phyloP scores from a whole-genome alignment of 2,888 invertebrate genomes.

The Epirrita christyi region DNA sequence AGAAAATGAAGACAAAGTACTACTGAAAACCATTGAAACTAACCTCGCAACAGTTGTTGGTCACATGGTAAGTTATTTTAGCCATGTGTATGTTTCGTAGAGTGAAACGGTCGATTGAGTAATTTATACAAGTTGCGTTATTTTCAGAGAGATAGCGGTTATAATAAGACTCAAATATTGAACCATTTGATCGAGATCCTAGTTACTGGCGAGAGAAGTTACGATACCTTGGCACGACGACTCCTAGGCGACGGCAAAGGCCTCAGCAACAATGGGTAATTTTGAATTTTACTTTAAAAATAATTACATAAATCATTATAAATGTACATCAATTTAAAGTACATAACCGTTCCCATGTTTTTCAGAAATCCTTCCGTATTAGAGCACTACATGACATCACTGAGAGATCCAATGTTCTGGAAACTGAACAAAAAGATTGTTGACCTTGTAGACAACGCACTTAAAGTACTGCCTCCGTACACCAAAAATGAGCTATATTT shows the following conservation, averaged over 20 bases:
- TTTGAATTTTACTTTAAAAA: slow-evolving; percentile 29
- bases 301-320: slow-evolving; percentile 1
- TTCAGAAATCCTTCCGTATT: slow-evolving; percentile 66
- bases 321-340: background rate
- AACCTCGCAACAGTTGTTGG: slow-evolving; percentile 57
- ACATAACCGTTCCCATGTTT: slow-evolving; percentile 26
- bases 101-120: background rate
- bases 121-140: slow-evolving; percentile 36
- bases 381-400: slow-evolving; percentile 83
- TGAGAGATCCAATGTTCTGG: slow-evolving; percentile 90
- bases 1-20: slow-evolving; percentile 56
- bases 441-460: slow-evolving; percentile 83
- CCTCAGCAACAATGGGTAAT: slow-evolving; percentile 56
- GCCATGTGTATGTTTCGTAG: background rate
- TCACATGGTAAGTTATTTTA: slow-evolving; percentile 63
- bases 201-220: slow-evolving; percentile 66
- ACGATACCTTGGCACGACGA: slow-evolving; percentile 61
- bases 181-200: slow-evolving; percentile 72
- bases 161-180: slow-evolving; percentile 69
- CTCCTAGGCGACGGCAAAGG: slow-evolving; percentile 57
- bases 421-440: slow-evolving; percentile 86
- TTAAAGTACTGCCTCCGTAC: slow-evolving; percentile 83
- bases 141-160: slow-evolving; percentile 67
- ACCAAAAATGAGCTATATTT: slow-evolving; percentile 84
- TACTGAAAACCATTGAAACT: slow-evolving; percentile 66